These are phyloP conservation scores for Clarias batrachus DNA, from an alignment of 2,113 vertebrate genomes.

Conservation along the genomic window DNA sequence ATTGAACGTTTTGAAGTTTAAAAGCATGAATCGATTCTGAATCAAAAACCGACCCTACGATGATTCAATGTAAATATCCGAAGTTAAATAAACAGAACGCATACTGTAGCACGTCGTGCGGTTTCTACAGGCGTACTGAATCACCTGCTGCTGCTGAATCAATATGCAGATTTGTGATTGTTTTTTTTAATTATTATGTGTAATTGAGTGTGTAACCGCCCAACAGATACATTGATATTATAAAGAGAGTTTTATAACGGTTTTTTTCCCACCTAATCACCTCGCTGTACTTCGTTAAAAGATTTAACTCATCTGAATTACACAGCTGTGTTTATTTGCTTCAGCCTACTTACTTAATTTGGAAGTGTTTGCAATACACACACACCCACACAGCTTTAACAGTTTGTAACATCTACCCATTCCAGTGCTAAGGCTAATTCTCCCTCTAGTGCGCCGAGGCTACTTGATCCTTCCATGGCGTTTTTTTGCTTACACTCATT, in stretches of 20 bases:
- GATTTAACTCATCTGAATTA: background rate
- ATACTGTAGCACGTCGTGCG: background rate
- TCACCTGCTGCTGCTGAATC: background rate
- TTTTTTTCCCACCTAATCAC: background rate
- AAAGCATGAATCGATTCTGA: too few relatives aligned
- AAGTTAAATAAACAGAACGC: background rate
- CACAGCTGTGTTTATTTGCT: background rate
- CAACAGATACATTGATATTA: background rate
- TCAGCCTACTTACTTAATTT: background rate
- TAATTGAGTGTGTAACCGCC: background rate
- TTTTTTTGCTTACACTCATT: background rate
- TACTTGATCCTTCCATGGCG: background rate
- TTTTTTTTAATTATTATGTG: background rate
- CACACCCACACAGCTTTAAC: background rate
- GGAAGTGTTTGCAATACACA: background rate
- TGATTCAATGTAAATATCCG: too few relatives aligned
- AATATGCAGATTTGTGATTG: background rate
- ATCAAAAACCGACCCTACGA: too few relatives aligned
- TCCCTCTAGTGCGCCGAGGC: constrained; percentile 21
- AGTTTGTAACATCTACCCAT: background rate
- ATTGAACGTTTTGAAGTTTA: too few relatives aligned
- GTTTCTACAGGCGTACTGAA: too few relatives aligned
- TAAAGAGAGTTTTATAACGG: background rate
- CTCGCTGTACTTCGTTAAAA: background rate
- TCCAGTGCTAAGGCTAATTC: background rate